phyloP scores from a whole-genome alignment of 2,888 invertebrate genomes.

The Sminthurides aquaticus region DNA sequence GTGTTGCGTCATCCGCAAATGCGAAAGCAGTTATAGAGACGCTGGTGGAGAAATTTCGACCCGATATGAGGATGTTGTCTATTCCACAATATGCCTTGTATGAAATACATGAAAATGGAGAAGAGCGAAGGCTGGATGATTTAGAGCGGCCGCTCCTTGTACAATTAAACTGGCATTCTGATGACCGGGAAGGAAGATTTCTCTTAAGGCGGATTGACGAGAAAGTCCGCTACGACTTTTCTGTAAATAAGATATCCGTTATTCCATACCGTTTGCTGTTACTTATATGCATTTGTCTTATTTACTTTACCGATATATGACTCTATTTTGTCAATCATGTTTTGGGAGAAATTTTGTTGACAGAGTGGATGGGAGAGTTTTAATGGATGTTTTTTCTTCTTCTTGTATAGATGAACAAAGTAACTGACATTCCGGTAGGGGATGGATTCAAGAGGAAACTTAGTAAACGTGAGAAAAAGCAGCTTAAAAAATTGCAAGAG shows the following conservation, averaged over 20 bases:
- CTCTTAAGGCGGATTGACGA: constrained; percentile 81
- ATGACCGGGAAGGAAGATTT: constrained; percentile 95
- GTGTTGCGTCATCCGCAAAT: constrained; percentile 93
- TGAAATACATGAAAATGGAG: constrained; percentile 68
- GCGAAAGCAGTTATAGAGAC: constrained; percentile 94
- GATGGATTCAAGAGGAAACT: constrained; percentile 80
- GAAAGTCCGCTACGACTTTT: constrained; percentile 54
- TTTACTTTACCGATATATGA: too few species aligned
- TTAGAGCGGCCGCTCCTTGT: constrained; percentile 93
- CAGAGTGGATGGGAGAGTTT: not conserved
- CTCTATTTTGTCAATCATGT: too few species aligned
- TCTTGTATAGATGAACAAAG: constrained; percentile 34
- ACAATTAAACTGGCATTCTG: constrained; percentile 98
- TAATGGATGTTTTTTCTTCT: constrained; percentile 10
- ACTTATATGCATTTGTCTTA: too few species aligned
- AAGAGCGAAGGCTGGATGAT: constrained; percentile 79
- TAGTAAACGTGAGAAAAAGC: constrained; percentile 95
- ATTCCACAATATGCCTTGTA: constrained; percentile 60
- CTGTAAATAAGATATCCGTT: constrained; percentile 26
- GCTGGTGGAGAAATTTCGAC: constrained; percentile 96
- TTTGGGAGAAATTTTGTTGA: too few species aligned
- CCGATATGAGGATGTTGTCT: constrained; percentile 93
- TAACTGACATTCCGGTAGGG: constrained; percentile 34
- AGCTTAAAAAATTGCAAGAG: constrained; percentile 82
- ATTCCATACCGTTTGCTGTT: constrained; percentile 16